phyloP scores from a whole-genome alignment of 2,113 vertebrate species.

The Pipa parva region DNA sequence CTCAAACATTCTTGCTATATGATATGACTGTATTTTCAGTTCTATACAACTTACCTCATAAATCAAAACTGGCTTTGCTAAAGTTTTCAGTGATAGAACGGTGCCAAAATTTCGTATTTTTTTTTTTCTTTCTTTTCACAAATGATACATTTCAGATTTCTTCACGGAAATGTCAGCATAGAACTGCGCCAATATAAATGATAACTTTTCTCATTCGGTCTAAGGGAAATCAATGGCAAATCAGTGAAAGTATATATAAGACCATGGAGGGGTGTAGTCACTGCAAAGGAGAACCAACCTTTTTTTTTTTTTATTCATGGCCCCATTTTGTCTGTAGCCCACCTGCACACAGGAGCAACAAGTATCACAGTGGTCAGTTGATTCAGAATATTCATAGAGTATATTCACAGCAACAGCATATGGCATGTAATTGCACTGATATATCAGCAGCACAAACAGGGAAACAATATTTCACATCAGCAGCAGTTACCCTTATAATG shows the following conservation, averaged over 20 bases:
- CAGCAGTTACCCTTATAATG: no score
- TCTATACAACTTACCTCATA: constrained; percentile 27
- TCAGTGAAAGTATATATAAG: not conserved
- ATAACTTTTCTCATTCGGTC: constrained; percentile 16
- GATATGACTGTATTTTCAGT: constrained; percentile 23
- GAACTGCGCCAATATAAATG: constrained; percentile 12
- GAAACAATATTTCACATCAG: no score
- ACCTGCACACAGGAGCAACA: no score
- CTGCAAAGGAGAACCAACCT: no score
- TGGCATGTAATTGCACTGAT: no score
- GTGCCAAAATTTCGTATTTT: constrained; percentile 27
- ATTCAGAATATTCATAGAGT: no score
- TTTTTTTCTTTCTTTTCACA: constrained; percentile 22
- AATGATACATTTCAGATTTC: constrained; percentile 19
- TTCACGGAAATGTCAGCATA: constrained; percentile 9
- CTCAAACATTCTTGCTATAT: constrained; percentile 36
- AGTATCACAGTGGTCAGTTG: no score
- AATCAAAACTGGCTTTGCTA: constrained; percentile 26
- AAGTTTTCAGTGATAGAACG: constrained; percentile 13
- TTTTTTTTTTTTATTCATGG: no score
- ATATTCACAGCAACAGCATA: no score
- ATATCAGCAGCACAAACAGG: no score
- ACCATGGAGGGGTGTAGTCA: not conserved
- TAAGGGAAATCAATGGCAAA: constrained; percentile 15
- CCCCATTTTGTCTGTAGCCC: no score